A percentile compares a stretch with the other conserved stretches of the same genome.
Evolutionary conservation across 2,113 vertebrate species (phyloP).

Genomic region (Nothocercus nigrocapillus): DNA sequence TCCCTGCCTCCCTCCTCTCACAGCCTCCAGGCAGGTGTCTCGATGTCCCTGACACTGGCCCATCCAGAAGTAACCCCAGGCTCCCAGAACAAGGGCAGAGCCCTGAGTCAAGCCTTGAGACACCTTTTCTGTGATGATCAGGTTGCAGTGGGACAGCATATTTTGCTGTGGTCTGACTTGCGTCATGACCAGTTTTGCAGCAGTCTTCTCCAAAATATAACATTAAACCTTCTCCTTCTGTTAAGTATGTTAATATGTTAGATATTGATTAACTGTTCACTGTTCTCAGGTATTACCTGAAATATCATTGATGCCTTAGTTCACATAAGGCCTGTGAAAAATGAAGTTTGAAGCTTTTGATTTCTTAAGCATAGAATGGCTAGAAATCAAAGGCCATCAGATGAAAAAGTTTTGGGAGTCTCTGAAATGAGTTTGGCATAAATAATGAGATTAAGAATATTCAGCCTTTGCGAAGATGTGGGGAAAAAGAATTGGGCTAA

Average conservation of each 20-base stretch:
- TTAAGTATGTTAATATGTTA: not conserved
- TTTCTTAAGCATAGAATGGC: not conserved
- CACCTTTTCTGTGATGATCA: not conserved
- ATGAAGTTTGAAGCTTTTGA: not conserved
- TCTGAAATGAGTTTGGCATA: not conserved
- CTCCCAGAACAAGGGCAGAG: not conserved
- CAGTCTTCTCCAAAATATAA: not conserved
- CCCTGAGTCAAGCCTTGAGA: not conserved
- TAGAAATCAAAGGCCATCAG: not conserved
- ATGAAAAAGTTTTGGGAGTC: not conserved
- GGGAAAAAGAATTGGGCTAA: not conserved
- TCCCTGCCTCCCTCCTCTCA: not conserved
- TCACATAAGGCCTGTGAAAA: not conserved
- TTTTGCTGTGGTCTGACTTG: not conserved
- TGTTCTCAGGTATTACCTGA: not conserved
- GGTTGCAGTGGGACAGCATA: not conserved
- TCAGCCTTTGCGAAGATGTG: not conserved
- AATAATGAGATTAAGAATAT: not conserved
- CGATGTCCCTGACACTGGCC: not conserved
- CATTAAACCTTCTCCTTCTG: not conserved
- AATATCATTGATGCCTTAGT: not conserved
- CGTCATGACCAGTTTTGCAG: not conserved
- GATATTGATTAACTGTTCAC: not conserved
- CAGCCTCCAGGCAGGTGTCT: not conserved
- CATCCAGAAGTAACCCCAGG: not conserved